Base-by-base conservation (phyloP, 2,797 vertebrate genomes). In the Phrynocephalus guinanensis region DNA sequence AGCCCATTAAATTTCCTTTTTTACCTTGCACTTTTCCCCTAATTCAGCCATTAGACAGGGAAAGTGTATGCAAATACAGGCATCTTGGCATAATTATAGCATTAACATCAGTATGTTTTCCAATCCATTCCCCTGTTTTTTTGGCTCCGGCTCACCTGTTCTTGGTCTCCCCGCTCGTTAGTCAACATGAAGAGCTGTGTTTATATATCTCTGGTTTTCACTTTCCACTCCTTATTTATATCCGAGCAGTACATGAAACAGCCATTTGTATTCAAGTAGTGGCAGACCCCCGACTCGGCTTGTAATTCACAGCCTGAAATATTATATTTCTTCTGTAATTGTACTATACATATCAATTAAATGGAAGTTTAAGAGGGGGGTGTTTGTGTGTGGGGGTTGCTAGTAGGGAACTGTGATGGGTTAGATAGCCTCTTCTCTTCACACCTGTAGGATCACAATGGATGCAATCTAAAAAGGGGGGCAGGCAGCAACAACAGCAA, bases 331-430 rank as follows among this genome's bases (percentile, higher is more conserved):
- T 60, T 70, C 78, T 75, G 20, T 82, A 85, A 88, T 88, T 76
- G 78, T 88, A 76, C 24, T 76, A 85, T 85, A 68, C 48, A 22
- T 85, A 85, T 81, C 83, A 88, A 88, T 88, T 88, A 88, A 88
- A 85, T 11, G 77, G 83, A 24, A 28, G 82, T 71, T 87, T 83
- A 30, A 68, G 9, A 1, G 38, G 3, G 30, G 15, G 10, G 52
- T 56, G 52, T 56, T 8, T 56, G 52, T 56, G 52, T n/a, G 52
- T 9, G 52, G 52, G 8, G 52, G 48, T 50, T 80, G 77, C 10
- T 44, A 13, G 33, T 81, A 28, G 24, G 28, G 70, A 85, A 60
- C 6, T 6, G 44, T 11, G n/a, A 16, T 38, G 20, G 26, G n/a
- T 73, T 24, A 16, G 70, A 68, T 9, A 8, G 11, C 3, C 24